Conservation (phyloP, 2,888 invertebrate species). For the Hyposoter dolosus region DNA sequence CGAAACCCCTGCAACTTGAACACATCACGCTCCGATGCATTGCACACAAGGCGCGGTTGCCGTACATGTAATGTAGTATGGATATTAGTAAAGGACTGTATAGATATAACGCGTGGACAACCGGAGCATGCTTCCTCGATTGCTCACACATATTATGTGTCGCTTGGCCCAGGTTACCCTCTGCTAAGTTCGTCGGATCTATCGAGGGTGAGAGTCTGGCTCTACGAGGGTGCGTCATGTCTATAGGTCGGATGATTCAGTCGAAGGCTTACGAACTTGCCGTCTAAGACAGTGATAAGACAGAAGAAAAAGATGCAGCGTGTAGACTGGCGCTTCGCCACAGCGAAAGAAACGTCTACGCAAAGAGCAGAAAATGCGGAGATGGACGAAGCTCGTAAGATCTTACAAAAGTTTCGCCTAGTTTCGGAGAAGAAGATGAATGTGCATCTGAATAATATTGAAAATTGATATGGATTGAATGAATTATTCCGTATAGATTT, state of each 20-base stretch:
- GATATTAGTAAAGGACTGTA: not conserved
- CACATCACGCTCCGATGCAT: slow-evolving; percentile 60
- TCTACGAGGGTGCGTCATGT: slow-evolving; percentile 55
- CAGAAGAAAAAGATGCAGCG: slow-evolving; percentile 32
- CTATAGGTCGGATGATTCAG: slow-evolving; percentile 62
- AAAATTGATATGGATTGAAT: not conserved
- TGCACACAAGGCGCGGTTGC: slow-evolving; percentile 16
- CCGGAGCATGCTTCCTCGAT: slow-evolving; percentile 52
- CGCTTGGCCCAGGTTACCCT: slow-evolving; percentile 63
- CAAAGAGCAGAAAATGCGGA: not conserved
- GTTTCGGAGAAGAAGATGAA: not conserved
- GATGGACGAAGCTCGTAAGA: not conserved
- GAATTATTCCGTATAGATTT: not conserved
- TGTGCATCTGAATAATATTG: not conserved
- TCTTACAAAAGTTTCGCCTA: not conserved
- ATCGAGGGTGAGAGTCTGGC: slow-evolving; percentile 13
- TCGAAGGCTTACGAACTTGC: slow-evolving; percentile 24
- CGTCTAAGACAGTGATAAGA: slow-evolving; percentile 38
- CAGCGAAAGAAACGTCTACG: not conserved
- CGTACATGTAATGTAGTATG: not conserved
- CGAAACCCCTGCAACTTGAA: slow-evolving; percentile 57
- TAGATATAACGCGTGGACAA: slow-evolving; percentile 30
- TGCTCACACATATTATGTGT: slow-evolving; percentile 47
- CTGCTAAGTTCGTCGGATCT: slow-evolving; percentile 44
- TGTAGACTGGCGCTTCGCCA: not conserved